Percentiles rank a stretch among this genome's conserved stretches.
Conservation (phyloP, 2,113 vertebrate genomes). For the Coptodon rendalli region DNA sequence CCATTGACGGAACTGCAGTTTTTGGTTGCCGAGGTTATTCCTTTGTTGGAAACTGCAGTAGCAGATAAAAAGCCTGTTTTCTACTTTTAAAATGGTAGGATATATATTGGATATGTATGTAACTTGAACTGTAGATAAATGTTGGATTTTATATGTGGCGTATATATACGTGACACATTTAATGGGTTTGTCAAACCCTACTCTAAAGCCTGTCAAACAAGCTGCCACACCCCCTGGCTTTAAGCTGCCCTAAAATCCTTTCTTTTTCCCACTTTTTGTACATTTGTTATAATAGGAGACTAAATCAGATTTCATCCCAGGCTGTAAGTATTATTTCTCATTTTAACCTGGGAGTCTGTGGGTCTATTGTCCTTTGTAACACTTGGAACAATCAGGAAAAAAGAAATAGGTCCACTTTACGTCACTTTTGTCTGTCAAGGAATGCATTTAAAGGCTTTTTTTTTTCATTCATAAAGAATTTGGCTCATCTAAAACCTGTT, state of each 20-base stretch:
- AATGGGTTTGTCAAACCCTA: background rate
- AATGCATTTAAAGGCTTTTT: background rate
- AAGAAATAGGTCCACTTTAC: background rate
- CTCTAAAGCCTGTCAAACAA: background rate
- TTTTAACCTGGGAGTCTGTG: background rate
- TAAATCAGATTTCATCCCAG: background rate
- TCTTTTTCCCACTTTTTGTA: background rate
- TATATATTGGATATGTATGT: background rate
- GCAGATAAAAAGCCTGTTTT: rapidly evolving
- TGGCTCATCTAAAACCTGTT: background rate
- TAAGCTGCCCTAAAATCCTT: background rate
- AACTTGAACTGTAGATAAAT: background rate
- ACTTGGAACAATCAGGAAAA: background rate
- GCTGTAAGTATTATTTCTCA: background rate
- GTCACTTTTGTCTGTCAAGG: background rate
- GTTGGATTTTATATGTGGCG: background rate
- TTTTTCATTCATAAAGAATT: background rate
- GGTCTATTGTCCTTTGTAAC: background rate
- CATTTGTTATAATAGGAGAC: background rate
- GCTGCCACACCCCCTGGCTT: background rate
- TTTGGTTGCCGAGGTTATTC: background rate
- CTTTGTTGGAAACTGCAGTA: background rate
- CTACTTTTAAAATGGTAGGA: background rate
- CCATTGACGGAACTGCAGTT: background rate
- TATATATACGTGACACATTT: background rate